Evolutionary conservation across 53 echinoderm and acorn worm genomes (phyloP).

Genomic region (Echinometra lucunter): DNA sequence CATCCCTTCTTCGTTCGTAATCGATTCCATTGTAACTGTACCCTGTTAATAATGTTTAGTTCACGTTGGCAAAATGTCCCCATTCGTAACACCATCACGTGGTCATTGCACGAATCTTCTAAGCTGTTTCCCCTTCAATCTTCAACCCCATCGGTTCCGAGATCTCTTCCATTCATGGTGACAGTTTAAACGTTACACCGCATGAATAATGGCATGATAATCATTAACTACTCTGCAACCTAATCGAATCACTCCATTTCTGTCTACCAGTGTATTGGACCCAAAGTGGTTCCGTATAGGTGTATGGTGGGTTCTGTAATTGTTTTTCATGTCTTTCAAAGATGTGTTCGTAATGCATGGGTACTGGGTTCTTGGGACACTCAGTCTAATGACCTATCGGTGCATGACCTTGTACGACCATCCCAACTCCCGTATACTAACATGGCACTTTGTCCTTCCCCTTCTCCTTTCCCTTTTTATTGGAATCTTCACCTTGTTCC

Average conservation of each 20-base stretch:
- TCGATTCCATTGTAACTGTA: not conserved
- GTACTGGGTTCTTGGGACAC: not conserved
- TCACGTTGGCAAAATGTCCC: not conserved
- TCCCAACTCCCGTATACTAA: constrained; percentile 66
- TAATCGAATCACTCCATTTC: not conserved
- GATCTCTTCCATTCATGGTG: not conserved
- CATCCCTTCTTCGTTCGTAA: not conserved
- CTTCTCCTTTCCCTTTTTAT: constrained; percentile 30
- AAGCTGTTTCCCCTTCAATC: not conserved
- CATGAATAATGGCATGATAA: not conserved
- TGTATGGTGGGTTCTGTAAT: not conserved
- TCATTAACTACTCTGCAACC: not conserved
- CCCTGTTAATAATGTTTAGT: not conserved
- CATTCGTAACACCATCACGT: not conserved
- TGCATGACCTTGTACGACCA: constrained; percentile 38
- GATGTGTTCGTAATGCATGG: not conserved
- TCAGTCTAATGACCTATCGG: not conserved
- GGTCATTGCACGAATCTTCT: not conserved
- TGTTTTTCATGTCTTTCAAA: not conserved
- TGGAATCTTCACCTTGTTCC: not conserved
- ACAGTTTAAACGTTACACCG: not conserved
- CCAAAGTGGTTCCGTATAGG: not conserved
- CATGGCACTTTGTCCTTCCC: constrained; percentile 54
- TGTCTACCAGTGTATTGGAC: not conserved
- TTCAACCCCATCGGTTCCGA: not conserved